Conservation (phyloP, 2,113 vertebrate species). For the Montifringilla adamsi region DNA sequence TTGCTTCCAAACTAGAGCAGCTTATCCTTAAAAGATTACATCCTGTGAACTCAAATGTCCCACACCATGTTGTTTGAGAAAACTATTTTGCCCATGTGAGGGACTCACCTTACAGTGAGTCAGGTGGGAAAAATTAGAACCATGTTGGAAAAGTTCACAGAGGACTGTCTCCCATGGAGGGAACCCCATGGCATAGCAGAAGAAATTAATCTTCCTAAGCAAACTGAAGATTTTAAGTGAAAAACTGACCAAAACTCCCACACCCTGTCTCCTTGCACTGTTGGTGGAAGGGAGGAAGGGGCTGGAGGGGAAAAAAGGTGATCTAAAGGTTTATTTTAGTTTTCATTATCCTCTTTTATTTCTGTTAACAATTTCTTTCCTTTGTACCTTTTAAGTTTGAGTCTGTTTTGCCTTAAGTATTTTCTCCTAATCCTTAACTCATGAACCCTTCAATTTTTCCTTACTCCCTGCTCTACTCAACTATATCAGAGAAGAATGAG, state of each 20-base stretch:
- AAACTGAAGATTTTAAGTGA: background rate
- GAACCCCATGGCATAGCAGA: background rate
- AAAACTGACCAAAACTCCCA: background rate
- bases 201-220: background rate
- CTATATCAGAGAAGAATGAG: background rate
- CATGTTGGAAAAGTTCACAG: background rate
- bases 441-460: background rate
- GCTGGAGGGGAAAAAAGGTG: background rate
- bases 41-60: background rate
- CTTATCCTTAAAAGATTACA: background rate
- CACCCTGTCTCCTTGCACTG: accelerated
- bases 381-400: background rate
- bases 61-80: background rate
- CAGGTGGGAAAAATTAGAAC: background rate
- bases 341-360: background rate
- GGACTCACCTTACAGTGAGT: background rate
- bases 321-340: background rate
- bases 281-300: background rate
- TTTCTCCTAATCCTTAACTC: background rate
- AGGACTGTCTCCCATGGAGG: too few species aligned
- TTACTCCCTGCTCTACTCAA: background rate
- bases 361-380: background rate
- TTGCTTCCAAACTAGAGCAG: background rate
- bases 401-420: background rate
- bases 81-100: background rate